Evolutionary conservation across 1,140 invertebrate species (phyloP).

Genomic region (Hestina assimilis): DNA sequence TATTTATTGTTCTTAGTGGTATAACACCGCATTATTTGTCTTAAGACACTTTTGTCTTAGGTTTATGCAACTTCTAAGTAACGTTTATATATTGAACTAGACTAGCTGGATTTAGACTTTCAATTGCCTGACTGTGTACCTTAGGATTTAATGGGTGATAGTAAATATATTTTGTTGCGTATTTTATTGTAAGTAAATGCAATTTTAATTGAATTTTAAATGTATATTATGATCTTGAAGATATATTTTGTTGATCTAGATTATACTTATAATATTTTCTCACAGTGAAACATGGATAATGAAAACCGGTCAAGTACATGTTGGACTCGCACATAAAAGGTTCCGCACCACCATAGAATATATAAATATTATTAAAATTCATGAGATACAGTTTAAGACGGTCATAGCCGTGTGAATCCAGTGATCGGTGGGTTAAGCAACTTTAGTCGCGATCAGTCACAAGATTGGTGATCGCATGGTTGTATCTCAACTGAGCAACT

Average conservation of each 20-base stretch:
- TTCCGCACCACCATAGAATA: too few species aligned
- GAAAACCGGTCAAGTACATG: too few species aligned
- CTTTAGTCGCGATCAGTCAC: too few species aligned
- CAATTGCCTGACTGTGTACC: conserved; percentile 33
- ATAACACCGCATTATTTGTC: background rate
- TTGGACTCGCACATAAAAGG: too few species aligned
- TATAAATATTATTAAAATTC: too few species aligned
- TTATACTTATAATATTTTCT: background rate
- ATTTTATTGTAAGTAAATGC: conserved; percentile 21
- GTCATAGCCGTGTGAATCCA: too few species aligned
- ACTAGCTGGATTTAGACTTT: conserved; percentile 38
- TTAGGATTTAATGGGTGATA: conserved; percentile 26
- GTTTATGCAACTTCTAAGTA: background rate
- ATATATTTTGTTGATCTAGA: background rate
- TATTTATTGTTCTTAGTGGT: too few species aligned
- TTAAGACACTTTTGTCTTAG: background rate
- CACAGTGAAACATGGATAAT: too few species aligned
- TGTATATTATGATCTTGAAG: background rate
- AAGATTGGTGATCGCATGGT: too few species aligned
- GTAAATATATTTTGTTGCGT: conserved; percentile 22
- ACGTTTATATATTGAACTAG: conserved; percentile 30
- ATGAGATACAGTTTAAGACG: too few species aligned
- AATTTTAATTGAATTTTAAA: conserved; percentile 14
- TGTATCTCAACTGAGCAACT: too few species aligned
- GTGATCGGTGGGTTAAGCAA: too few species aligned